Base-by-base conservation (phyloP, 2,888 invertebrate species). In the Formica aserva region DNA sequence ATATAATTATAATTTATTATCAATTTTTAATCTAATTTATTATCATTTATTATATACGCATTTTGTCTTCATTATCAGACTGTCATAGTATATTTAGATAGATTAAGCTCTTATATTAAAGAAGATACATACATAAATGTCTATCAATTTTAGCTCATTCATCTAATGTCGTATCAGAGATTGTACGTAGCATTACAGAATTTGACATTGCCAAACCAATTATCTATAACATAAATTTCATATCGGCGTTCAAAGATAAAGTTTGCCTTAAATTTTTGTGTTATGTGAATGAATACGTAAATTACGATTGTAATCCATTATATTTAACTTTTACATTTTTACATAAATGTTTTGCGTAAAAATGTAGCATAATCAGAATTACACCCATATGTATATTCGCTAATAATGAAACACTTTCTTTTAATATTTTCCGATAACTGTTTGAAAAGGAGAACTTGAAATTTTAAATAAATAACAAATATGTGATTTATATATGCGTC, bases 171-270 rank as follows among this genome's bases (percentile, higher is more conserved):
- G 48, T 1, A 55, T 86, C 78, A 29, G 86, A 81, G 8, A 91
- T 81, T 84, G 89, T 89, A 22, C 90, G 91, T 22, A 92, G 86
- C 67, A 91, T 86, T n/a, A 92, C 41, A 6, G 89, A 88, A 86
- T 90, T 92, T 4, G 91, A 91, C 63, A 91, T 77, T n/a, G 91
- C 89, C 60, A 91, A 52, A 57, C 88, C 85, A 6, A 90, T 86
- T 13, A 92, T 87, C 91, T 91, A 62, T 52, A 83, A 85, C 3
- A 32, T 78, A 72, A 78, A n/a, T 29, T 67, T 38, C 8, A 45
- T 15, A 38, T 52, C 11, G n/a, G 9, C 26, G 3, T 18, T 65
- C 32, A 22, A 48, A 6, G n/a, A 15, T 15, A 41, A 29, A 74
- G n/a, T 0, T 4, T 41, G 8, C 22, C 13, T 41, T 41, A 35